Conservation (phyloP, 2,113 vertebrate species). For the Eptesicus fuscus region DNA sequence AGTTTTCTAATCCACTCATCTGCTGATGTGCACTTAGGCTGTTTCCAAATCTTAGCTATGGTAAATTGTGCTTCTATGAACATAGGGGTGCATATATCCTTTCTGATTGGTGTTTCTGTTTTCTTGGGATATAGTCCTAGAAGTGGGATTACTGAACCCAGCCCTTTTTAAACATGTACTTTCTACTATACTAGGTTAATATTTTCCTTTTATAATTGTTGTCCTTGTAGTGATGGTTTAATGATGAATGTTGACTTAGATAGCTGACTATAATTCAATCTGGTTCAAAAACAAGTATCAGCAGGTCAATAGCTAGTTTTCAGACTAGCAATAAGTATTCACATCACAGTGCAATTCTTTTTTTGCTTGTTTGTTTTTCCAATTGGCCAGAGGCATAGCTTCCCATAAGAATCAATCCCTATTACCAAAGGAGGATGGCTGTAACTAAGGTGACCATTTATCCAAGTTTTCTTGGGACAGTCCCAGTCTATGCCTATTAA, state of each 20-base stretch:
- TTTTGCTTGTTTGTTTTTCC: neutral
- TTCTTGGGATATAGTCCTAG: too few species aligned
- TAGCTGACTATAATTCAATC: constrained; percentile 43
- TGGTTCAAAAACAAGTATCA: constrained; percentile 39
- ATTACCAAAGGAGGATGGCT: neutral
- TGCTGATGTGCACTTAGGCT: too few species aligned
- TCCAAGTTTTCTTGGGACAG: neutral
- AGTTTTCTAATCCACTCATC: too few species aligned
- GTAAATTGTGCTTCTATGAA: too few species aligned
- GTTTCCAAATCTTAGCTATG: too few species aligned
- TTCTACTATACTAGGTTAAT: neutral
- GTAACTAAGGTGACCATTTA: neutral
- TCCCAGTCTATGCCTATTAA: neutral
- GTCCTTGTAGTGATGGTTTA: constrained; percentile 26
- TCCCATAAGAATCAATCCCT: neutral
- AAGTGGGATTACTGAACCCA: neutral
- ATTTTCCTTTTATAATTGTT: neutral
- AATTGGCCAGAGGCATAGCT: neutral
- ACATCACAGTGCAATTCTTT: neutral
- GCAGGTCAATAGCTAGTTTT: neutral
- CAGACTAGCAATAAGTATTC: neutral
- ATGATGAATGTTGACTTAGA: constrained; percentile 42
- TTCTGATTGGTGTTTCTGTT: too few species aligned
- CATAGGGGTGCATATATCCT: too few species aligned
- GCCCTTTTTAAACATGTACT: neutral